Evolutionary conservation across 2,888 invertebrate genomes (phyloP), one percentile per base, ranked within the genome.

Genomic region (Micoletzkya japonica): DNA sequence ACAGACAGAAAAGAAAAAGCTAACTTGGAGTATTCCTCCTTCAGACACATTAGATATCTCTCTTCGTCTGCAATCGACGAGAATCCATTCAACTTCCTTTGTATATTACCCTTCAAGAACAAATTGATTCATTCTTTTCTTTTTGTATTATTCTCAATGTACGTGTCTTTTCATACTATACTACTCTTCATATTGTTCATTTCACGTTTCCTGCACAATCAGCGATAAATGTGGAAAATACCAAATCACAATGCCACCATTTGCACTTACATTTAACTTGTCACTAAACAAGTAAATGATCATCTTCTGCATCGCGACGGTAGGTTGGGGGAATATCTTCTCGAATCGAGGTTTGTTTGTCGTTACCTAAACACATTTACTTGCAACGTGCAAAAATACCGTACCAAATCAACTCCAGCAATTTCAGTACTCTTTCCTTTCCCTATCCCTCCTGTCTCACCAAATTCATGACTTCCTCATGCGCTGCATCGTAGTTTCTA

Each of bases 291-390:
- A 92, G 86, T 95, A 95, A 26, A 96, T 89, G 58, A 98, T 93
- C 87, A 96, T 94, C 88, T 97, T 97, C 72, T 93, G 92, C 93
- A 97, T 95, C 10, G 98, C 95, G 88, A 94, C 93, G 78, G 95
- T 93, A 0, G 95, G 94, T 87, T 94, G 94, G 6, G 91, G 91
- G 86, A 98, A 98, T 1, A 98, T 95, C 84, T 92, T 91, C 68
- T 86, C 84, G 56, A 89, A 86, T 32, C 74, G 92, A 89, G 81
- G 91, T 90, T 86, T 93, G 90, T 87, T 94, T 85, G 91, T 91
- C 81, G 36, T 54, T 37, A 66, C 56, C 66, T 66, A 26, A 34
- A 54, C 20, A 6, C 17, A 32, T 14, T 26, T 6, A 57, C 26
- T 44, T 44, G 20, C 44, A 44, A 44, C 10, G 44, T 10, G 10